Evolutionary conservation across 2,113 vertebrate species (phyloP).

Genomic region (Stegostoma tigrinum): DNA sequence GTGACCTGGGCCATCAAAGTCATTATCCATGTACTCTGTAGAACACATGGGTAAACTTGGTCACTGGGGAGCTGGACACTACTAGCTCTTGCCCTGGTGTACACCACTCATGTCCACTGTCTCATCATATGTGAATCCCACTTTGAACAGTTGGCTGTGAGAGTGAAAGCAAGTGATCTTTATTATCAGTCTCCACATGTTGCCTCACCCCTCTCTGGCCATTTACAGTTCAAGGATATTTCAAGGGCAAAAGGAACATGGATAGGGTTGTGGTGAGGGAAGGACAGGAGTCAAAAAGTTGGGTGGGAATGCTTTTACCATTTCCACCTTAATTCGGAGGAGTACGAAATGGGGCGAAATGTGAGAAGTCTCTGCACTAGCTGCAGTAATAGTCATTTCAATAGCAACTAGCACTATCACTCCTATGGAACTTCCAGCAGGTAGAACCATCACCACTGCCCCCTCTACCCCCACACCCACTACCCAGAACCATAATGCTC

Average conservation of each 20-base stretch:
- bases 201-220: no score
- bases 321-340: no score
- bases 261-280: not conserved
- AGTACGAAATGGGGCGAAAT: not conserved
- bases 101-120: not conserved
- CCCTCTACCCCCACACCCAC: no score
- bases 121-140: not conserved
- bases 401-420: not conserved
- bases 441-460: not conserved
- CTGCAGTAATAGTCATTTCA: not conserved
- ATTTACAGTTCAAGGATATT: not conserved
- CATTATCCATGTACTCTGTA: not conserved
- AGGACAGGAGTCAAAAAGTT: no score
- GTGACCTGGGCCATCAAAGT: not conserved
- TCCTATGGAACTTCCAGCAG: not conserved
- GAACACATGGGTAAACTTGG: not conserved
- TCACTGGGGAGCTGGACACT: not conserved
- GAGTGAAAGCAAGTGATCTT: not conserved
- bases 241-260: not conserved
- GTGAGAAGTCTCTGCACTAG: not conserved
- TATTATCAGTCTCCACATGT: not conserved
- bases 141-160: not conserved
- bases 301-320: no score
- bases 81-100: not conserved
- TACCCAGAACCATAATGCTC: no score